phyloP scores from a whole-genome alignment of 2,888 invertebrate species.

The Epirrhoe tristata region DNA sequence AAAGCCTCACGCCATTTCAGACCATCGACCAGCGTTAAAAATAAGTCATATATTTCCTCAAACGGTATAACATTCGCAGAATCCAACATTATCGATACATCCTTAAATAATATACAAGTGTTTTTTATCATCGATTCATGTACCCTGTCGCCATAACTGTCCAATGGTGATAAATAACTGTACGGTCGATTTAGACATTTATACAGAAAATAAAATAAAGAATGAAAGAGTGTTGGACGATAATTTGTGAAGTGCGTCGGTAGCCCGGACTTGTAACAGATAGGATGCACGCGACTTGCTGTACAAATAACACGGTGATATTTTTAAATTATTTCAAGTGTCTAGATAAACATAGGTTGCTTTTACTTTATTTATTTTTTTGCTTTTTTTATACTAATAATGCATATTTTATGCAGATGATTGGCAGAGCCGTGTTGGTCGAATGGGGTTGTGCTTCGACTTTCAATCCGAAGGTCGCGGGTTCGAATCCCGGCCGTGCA shows the following conservation, averaged over 20 bases:
- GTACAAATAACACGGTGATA: conserved; percentile 19
- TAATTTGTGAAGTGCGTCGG: conserved; percentile 46
- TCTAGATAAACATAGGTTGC: conserved; percentile 9
- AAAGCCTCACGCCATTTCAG: conserved; percentile 7
- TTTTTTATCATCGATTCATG: conserved; percentile 60
- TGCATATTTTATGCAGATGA: too few relatives aligned
- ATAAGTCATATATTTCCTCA: conserved; percentile 22
- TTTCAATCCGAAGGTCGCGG: too few relatives aligned
- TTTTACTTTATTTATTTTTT: background rate
- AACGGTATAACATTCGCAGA: conserved; percentile 30
- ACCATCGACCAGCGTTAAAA: conserved; percentile 18
- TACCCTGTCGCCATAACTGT: conserved; percentile 47
- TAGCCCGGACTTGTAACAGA: conserved; percentile 42
- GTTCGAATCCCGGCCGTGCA: too few relatives aligned
- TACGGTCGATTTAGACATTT: conserved; percentile 67
- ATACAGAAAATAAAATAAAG: conserved; percentile 42
- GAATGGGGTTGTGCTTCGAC: too few relatives aligned
- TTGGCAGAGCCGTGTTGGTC: too few relatives aligned
- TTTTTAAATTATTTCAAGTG: conserved; percentile 18
- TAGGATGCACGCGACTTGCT: conserved; percentile 40
- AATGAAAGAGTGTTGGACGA: conserved; percentile 36
- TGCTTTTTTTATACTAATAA: background rate
- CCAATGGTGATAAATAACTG: conserved; percentile 60
- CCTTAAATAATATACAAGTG: conserved; percentile 52
- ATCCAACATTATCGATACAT: conserved; percentile 54